A percentile compares a stretch with the other conserved stretches of the same genome.
These are phyloP conservation scores for Hydrotaea diabolus DNA, from an alignment of 2,888 invertebrate genomes.

Conservation along the genomic window DNA sequence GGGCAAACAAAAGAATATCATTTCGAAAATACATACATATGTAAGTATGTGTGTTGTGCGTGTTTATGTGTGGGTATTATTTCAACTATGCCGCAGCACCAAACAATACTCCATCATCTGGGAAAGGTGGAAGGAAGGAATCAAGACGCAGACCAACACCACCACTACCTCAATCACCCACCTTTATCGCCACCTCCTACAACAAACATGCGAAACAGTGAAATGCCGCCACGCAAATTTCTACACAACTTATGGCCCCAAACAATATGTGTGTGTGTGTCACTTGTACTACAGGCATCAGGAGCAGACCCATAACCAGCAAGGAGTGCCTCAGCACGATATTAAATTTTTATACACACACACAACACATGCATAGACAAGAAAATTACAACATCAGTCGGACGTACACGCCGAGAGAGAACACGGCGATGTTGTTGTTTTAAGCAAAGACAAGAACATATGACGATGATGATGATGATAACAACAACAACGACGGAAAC, in stretches of 20 bases:
- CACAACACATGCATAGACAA: no score
- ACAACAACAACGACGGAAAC: background rate
- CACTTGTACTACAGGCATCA: background rate
- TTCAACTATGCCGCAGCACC: slow-evolving; percentile 45
- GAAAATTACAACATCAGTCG: no score
- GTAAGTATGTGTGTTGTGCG: slow-evolving; percentile 7
- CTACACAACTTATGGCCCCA: slow-evolving; percentile 2
- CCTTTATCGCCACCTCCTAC: no score
- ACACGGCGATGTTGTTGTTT: background rate
- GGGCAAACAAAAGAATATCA: slow-evolving; percentile 15
- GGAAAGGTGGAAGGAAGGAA: slow-evolving; percentile 5
- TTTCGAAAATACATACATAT: background rate
- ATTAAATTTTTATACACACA: slow-evolving; percentile 59
- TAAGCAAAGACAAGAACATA: background rate
- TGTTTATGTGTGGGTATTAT: slow-evolving; percentile 1
- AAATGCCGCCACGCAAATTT: slow-evolving; percentile 54
- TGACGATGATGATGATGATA: background rate
- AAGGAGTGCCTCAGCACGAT: slow-evolving; percentile 70
- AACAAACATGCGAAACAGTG: slow-evolving; percentile 29
- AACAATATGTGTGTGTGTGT: background rate
- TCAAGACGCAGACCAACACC: slow-evolving; percentile 2
- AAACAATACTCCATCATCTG: slow-evolving; percentile 41
- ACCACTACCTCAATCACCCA: background rate
- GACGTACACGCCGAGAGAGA: no score
- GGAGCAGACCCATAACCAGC: slow-evolving; percentile 11